Evolutionary conservation across 2,113 vertebrate species (phyloP).

Genomic region (Coptodon rendalli): DNA sequence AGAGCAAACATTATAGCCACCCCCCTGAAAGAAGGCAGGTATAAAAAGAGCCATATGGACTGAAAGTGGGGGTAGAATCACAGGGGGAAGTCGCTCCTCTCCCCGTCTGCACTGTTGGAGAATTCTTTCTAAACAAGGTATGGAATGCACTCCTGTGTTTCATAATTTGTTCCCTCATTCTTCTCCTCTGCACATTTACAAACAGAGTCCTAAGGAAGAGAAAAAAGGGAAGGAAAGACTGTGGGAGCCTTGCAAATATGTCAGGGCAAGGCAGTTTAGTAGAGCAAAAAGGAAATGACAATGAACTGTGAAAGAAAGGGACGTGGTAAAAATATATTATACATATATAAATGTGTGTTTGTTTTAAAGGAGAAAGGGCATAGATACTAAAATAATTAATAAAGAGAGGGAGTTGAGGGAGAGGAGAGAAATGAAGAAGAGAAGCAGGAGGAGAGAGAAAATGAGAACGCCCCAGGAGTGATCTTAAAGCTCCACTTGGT

Average conservation of each 20-base stretch:
- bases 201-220: slow-evolving; percentile 40
- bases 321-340: neutral
- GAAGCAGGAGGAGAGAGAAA: neutral
- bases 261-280: slow-evolving; percentile 3
- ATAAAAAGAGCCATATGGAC: slow-evolving; percentile 45
- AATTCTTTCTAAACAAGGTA: slow-evolving; percentile 78
- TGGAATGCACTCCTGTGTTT: slow-evolving; percentile 76
- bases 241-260: slow-evolving; percentile 23
- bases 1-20: slow-evolving; percentile 7
- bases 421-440: neutral
- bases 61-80: slow-evolving; percentile 33
- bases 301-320: neutral
- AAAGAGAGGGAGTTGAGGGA: neutral
- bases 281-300: slow-evolving; percentile 14
- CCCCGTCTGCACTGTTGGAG: slow-evolving; percentile 43
- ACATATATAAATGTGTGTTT: rapidly evolving
- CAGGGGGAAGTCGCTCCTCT: slow-evolving; percentile 33
- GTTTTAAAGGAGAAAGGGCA: neutral
- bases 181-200: slow-evolving; percentile 62
- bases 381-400: slow-evolving; percentile 26
- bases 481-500: slow-evolving; percentile 62
- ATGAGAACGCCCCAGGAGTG: slow-evolving; percentile 49
- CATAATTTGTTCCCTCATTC: slow-evolving; percentile 72
- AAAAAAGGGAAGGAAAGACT: neutral
- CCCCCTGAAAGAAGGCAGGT: neutral